Evolutionary conservation across 2,113 vertebrate species (phyloP), one percentile per base, ranked within the genome.

Genomic region (Embiotoca jacksoni): DNA sequence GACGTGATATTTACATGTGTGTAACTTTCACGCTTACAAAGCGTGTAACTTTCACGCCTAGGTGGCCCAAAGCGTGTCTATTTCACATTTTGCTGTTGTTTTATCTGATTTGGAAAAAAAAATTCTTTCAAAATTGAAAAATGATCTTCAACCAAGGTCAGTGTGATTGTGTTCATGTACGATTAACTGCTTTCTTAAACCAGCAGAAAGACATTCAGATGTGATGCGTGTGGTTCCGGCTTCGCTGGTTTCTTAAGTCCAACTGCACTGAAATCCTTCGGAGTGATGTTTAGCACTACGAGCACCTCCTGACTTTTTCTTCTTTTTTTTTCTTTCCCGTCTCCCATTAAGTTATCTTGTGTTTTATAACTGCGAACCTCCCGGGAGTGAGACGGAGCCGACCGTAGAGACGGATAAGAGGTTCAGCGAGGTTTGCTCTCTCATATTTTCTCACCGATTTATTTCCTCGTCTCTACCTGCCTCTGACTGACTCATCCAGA

Each of bases 381-480:
- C 7, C 1, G 0, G 58, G 66, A 75, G 35, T 52, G 35, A 76
- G 68, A 76, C 64, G 0, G 5, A 55, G 16, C 55, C 11, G 6
- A 52, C 15, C 36, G 0, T 41, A 57, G 41, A 41, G 61, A 41
- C 53, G 33, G 63, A 75, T 59, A 49, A 62, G 39, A 46, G 55
- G 11, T 47, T 55, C 44, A 58, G 53, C 1, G 23, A 7, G 60
- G 70, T 72, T 37, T 62, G 8, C 63, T 78, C 53, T 60, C 36
- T 59, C 41, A 58, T 72, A 68, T 41, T 64, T 80, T 31, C 50
- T 55, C 52, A 13, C 72, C 32, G 66, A 72, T 74, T 73, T 69
- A 35, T 63, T 84, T 63, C 47, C 50, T 41, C 56, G 3, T 58
- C 32, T 77, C 56, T 55, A 55, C 61, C 70, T 72, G 41, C 23